phyloP scores from a whole-genome alignment of 1,140 invertebrate species.

The Ylistrum balloti region DNA sequence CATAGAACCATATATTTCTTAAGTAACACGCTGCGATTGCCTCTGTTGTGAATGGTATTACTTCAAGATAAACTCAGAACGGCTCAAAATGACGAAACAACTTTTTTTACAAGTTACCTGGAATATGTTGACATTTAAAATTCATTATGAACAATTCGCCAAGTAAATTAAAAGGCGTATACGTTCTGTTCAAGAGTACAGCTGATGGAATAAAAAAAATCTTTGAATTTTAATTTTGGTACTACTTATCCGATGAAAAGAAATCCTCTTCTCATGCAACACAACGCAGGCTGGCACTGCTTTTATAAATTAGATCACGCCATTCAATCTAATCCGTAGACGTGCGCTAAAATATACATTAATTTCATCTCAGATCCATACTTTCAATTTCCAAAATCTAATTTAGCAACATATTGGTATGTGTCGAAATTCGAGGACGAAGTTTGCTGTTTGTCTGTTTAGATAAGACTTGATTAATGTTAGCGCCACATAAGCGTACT shows the following conservation, averaged over 20 bases:
- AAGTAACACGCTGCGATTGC: no score
- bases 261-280: not conserved
- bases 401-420: not conserved
- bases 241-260: not conserved
- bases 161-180: no score
- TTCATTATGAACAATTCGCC: no score
- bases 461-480: no score
- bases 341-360: not conserved
- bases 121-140: no score
- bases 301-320: not conserved
- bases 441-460: not conserved
- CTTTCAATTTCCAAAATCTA: not conserved
- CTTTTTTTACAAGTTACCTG: no score
- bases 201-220: not conserved
- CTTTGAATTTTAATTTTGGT: not conserved
- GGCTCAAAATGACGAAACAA: no score
- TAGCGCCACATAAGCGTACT: no score
- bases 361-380: not conserved
- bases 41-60: no score
- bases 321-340: not conserved
- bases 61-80: no score
- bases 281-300: not conserved
- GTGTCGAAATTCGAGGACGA: not conserved
- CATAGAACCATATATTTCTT: no score
- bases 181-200: no score